Percentiles rank a stretch among this genome's conserved stretches.
Conservation (phyloP, 1,140 invertebrate genomes). For the Ridgeia piscesae region DNA sequence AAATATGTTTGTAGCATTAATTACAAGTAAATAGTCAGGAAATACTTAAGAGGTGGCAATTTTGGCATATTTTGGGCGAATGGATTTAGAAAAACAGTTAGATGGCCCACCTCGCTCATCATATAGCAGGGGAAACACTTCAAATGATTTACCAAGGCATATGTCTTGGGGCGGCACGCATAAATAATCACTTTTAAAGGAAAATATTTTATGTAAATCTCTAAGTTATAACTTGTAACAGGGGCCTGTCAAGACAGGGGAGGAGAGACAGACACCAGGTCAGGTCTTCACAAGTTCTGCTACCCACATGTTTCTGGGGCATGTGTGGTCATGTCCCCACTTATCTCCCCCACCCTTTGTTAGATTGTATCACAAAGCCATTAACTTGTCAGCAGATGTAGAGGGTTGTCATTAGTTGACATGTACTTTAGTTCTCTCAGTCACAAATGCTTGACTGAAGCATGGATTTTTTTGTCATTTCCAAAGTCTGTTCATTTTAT, state of each 20-base stretch:
- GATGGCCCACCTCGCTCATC: too few relatives aligned
- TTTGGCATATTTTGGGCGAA: too few relatives aligned
- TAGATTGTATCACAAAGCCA: not conserved
- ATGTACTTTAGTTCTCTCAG: not conserved
- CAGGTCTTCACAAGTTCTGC: not conserved
- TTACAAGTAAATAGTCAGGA: too few relatives aligned
- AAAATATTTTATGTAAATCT: not conserved
- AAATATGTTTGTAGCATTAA: too few relatives aligned
- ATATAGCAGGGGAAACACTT: too few relatives aligned
- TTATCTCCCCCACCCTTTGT: not conserved
- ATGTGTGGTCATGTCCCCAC: not conserved
- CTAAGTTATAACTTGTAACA: not conserved
- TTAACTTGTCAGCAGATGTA: not conserved
- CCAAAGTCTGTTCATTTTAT: not conserved
- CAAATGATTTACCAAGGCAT: not conserved
- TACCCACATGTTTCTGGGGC: not conserved
- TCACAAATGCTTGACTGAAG: not conserved
- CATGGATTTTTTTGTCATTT: not conserved
- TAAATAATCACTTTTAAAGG: not conserved
- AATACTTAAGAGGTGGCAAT: too few relatives aligned
- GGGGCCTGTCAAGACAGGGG: not conserved
- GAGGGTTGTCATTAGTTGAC: not conserved
- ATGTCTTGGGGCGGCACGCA: not conserved
- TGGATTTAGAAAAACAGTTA: too few relatives aligned
- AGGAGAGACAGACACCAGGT: not conserved